phyloP scores from a whole-genome alignment of 2,797 vertebrate genomes.

The Selene dorsalis region DNA sequence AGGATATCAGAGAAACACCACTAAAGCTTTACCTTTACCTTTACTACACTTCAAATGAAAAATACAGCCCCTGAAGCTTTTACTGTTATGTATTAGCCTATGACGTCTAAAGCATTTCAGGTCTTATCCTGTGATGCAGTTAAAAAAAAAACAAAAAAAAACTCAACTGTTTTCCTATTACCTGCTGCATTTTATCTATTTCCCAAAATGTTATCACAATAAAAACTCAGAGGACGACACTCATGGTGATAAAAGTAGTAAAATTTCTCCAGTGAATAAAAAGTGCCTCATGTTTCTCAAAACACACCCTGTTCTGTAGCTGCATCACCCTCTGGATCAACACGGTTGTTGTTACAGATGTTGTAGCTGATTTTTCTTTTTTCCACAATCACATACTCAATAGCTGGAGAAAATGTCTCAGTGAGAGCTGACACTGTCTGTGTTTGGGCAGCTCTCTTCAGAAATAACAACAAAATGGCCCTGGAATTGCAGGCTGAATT shows the following conservation, averaged over 20 bases:
- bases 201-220: constrained; percentile 25
- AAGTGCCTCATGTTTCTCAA: constrained; percentile 15
- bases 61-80: constrained; percentile 31
- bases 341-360: constrained; percentile 13
- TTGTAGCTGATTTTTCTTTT: constrained; percentile 3
- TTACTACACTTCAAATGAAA: constrained; percentile 42
- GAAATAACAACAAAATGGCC: constrained; percentile 22
- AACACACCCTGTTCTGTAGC: constrained; percentile 41
- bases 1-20: constrained; percentile 24
- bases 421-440: constrained; percentile 31
- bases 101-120: constrained; percentile 43
- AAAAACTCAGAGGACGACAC: constrained; percentile 24
- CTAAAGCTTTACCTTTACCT: constrained; percentile 13
- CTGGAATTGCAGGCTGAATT: constrained; percentile 1
- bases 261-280: constrained; percentile 4
- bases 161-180: not conserved
- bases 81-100: constrained; percentile 44
- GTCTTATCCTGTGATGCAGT: constrained; percentile 9
- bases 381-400: constrained; percentile 24
- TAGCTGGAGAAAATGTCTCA: constrained; percentile 38
- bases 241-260: not conserved
- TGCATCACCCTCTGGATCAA: constrained; percentile 39
- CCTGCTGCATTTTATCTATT: constrained; percentile 20
- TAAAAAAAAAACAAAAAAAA: constrained; percentile 17
- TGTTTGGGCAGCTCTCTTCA: constrained; percentile 33